phyloP scores from a whole-genome alignment of 2,888 invertebrate species.

The Byasa hedistus region DNA sequence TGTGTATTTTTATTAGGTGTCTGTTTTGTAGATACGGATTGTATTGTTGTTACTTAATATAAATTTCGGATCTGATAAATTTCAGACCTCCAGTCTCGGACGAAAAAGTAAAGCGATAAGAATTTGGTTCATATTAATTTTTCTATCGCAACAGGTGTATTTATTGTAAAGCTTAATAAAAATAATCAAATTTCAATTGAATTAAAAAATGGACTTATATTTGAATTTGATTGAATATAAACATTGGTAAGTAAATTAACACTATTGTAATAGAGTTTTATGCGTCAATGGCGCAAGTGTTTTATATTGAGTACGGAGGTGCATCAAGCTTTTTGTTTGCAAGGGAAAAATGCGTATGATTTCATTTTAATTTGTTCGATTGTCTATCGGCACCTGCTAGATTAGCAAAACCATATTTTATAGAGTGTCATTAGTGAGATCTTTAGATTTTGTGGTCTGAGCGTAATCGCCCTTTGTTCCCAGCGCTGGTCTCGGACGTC shows the following conservation, averaged over 20 bases:
- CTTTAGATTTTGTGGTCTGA: conserved; percentile 33
- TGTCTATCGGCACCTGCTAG: conserved; percentile 42
- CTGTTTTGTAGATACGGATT: conserved; percentile 18
- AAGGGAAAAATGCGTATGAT: conserved; percentile 16
- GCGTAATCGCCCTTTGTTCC: conserved; percentile 45
- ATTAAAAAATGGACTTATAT: no score
- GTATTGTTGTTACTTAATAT: neutral
- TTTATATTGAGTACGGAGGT: conserved; percentile 30
- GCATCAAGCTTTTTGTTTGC: conserved; percentile 28
- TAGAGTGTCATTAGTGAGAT: conserved; percentile 54
- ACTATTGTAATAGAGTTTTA: conserved; percentile 22
- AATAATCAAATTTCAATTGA: no score
- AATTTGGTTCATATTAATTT: no score
- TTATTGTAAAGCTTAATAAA: no score
- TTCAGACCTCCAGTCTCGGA: neutral
- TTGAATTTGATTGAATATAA: neutral
- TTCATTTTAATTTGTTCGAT: conserved; percentile 35
- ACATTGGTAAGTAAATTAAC: conserved; percentile 10
- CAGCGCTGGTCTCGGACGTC: conserved; percentile 49
- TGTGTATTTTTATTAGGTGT: conserved; percentile 22
- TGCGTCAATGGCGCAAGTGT: conserved; percentile 21
- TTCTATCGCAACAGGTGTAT: no score
- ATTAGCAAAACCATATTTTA: conserved; percentile 51
- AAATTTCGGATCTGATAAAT: conserved; percentile 6
- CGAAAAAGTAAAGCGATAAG: neutral